Evolutionary conservation across 2,888 invertebrate species (phyloP), one percentile per base, ranked within the genome.

Genomic region (Lycia hirtaria): DNA sequence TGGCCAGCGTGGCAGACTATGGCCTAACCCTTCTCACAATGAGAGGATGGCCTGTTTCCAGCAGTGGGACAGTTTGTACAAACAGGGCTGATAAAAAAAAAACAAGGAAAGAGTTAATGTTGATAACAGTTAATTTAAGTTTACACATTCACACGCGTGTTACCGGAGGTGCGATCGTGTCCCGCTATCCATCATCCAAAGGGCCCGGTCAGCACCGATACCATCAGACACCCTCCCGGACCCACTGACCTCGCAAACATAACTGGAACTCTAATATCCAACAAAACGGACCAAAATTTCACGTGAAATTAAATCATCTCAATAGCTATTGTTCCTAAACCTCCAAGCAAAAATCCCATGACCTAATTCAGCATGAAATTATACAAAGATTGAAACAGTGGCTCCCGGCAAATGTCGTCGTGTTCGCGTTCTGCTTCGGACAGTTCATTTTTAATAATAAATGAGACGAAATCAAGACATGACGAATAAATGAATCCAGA

Each of bases 361-460:
- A 84, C 83, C 87, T 83, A 87, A 88, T 89, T 88, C 81, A 77
- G 82, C 87, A 84, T 86, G 83, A 90, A 90, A 92, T 90, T 88
- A 89, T 85, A 80, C 81, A 76, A 78, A 88, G 88, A 88, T 90
- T 87, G 89, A 87, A 92, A 88, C 88, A 85, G 88, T 88, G 84
- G 88, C 87, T 83, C 78, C 76, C 74, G 81, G 81, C 83, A 81
- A 81, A 81, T 80, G 87, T 85, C 84, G 80, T 83, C 52, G 48
- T 58, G 75, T 80, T 80, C 83, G 75, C 81, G 77, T 77, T 84
- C 88, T 92, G 92, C 80, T 85, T 72, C 74, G 85, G 92, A 92
- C 92, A 92, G 92, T 90, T 92, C 92, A 92, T 92, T 92, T 92
- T 92, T 92, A 92, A 92, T 92, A 92, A 92, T 92, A 92, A 92